Percentiles rank a stretch among this genome's conserved stretches.
These are phyloP conservation scores for Melieria crassipennis DNA, from an alignment of 2,888 invertebrate genomes.

Conservation along the genomic window DNA sequence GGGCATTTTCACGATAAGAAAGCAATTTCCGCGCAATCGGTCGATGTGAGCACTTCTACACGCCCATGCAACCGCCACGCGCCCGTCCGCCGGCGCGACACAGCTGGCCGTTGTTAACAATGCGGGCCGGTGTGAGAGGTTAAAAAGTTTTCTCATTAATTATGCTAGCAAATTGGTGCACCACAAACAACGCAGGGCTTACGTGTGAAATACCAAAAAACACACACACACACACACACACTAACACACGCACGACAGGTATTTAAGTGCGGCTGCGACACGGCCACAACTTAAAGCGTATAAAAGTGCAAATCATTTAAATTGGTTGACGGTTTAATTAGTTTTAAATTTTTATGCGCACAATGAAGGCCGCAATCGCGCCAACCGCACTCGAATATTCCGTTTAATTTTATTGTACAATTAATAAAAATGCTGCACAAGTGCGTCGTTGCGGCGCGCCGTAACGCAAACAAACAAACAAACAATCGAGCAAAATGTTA, in stretches of 20 bases:
- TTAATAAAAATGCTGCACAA: not conserved
- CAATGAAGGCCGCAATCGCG: no score
- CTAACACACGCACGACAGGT: not conserved
- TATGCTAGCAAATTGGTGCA: constrained; percentile 33
- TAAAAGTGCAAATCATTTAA: not conserved
- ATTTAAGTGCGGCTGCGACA: not conserved
- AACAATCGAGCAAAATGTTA: not conserved
- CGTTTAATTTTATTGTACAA: no score
- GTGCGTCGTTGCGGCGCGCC: not conserved
- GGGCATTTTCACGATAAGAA: constrained; percentile 34
- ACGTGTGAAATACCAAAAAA: not conserved
- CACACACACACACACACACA: not conserved
- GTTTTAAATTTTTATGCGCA: not conserved
- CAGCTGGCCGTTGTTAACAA: constrained; percentile 11
- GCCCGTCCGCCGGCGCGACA: constrained; percentile 1
- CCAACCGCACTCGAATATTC: no score
- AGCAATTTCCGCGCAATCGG: no score
- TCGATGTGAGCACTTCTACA: not conserved
- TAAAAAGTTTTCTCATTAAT: constrained; percentile 40
- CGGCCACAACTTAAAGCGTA: not conserved
- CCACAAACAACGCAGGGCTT: not conserved
- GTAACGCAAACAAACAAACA: not conserved
- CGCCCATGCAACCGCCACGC: not conserved
- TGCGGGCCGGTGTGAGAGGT: constrained; percentile 20
- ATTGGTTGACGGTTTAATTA: not conserved